Conservation (phyloP, 2,888 invertebrate genomes). For the Macrosiphum euphorbiae region DNA sequence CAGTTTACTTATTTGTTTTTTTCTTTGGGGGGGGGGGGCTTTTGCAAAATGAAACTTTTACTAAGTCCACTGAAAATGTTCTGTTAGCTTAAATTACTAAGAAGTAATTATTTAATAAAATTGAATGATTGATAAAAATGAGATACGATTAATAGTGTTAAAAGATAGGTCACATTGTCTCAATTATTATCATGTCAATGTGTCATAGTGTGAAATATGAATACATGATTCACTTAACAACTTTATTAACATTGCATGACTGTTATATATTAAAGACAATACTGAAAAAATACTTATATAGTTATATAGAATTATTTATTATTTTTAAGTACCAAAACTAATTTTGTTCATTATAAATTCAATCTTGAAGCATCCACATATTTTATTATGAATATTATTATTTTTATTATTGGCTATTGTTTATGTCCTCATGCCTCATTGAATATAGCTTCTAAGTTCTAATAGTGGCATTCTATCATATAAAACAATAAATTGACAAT, state of each 20-base stretch:
- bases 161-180: not conserved
- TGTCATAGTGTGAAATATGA: not conserved
- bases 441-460: not conserved
- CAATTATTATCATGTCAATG: not conserved
- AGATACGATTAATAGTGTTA: not conserved
- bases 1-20: not conserved
- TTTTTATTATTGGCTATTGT: too few species aligned
- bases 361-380: not conserved
- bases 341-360: not conserved
- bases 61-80: not conserved
- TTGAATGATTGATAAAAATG: not conserved
- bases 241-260: not conserved
- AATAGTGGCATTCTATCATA: not conserved
- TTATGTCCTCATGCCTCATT: not conserved
- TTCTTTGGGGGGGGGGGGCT: not conserved
- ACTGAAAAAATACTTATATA: not conserved
- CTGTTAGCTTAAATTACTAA: not conserved
- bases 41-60: not conserved
- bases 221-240: not conserved
- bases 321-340: not conserved
- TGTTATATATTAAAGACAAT: not conserved
- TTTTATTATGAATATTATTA: not conserved
- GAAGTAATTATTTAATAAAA: not conserved
- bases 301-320: not conserved
- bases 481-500: not conserved